phyloP scores from a whole-genome alignment of 2,797 vertebrate genomes.

The Hephaestus fuliginosus region DNA sequence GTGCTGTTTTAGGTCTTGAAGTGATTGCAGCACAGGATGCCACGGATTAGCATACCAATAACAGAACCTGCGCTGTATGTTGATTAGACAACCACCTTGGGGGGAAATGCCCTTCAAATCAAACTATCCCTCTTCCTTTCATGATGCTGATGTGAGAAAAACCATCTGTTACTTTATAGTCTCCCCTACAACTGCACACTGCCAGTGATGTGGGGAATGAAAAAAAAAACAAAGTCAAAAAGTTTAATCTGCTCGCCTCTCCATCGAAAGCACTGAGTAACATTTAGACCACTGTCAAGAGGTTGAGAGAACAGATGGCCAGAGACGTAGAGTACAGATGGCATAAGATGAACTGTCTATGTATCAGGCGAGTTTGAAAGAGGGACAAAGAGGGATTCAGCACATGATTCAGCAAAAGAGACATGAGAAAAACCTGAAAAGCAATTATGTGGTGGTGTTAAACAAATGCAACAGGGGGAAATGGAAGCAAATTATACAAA shows the following conservation, averaged over 20 bases:
- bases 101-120: conserved; percentile 47
- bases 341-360: conserved; percentile 40
- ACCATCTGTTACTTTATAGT: conserved; percentile 57
- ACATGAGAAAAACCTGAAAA: neutral
- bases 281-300: conserved; percentile 41
- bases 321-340: conserved; percentile 44
- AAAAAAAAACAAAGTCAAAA: conserved; percentile 31
- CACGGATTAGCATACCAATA: conserved; percentile 44
- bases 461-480: neutral
- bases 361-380: conserved; percentile 18
- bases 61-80: conserved; percentile 21
- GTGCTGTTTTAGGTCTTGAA: conserved; percentile 29
- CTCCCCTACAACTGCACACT: conserved; percentile 15
- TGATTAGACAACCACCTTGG: conserved; percentile 45
- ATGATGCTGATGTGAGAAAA: conserved; percentile 28
- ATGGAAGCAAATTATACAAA: neutral
- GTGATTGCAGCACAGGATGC: conserved; percentile 21
- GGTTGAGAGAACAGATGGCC: conserved; percentile 69
- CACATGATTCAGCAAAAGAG: neutral
- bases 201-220: conserved; percentile 11
- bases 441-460: neutral
- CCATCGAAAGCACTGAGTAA: conserved; percentile 32
- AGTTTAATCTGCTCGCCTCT: conserved; percentile 55
- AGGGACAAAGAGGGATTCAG: conserved; percentile 15
- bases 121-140: conserved; percentile 5